A percentile compares a stretch with the other conserved stretches of the same genome.
These are phyloP conservation scores for Leptarthrus brevirostris DNA, from an alignment of 2,888 invertebrate species.

Conservation along the genomic window DNA sequence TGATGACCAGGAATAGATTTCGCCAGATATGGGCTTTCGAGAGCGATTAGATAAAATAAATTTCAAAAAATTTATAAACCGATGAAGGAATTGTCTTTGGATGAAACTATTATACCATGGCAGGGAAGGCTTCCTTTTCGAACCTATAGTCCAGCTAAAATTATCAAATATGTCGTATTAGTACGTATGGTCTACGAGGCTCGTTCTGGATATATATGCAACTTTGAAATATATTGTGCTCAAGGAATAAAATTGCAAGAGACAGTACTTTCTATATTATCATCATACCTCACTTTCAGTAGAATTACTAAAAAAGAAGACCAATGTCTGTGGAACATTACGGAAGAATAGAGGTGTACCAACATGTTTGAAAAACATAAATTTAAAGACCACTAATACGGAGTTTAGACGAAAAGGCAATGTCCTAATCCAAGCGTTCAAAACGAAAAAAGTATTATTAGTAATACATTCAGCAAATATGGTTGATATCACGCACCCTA, in stretches of 20 bases:
- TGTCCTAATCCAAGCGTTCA: background rate
- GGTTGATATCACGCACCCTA: background rate
- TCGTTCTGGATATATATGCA: conserved; percentile 13
- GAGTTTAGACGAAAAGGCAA: background rate
- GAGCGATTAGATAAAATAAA: conserved; percentile 4
- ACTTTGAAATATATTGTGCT: too few species aligned
- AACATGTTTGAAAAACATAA: too few species aligned
- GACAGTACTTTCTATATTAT: too few species aligned
- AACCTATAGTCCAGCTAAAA: background rate
- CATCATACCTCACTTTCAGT: too few species aligned
- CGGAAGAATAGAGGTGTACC: background rate
- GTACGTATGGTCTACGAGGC: conserved; percentile 3
- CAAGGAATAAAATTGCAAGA: background rate
- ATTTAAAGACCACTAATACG: too few species aligned
- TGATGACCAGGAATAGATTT: background rate
- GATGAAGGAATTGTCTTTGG: background rate
- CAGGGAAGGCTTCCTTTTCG: too few species aligned
- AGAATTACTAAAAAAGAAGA: background rate
- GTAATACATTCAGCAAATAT: background rate
- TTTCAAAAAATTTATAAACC: conserved; percentile 1
- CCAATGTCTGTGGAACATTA: conserved; percentile 2
- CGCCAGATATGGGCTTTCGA: conserved; percentile 3
- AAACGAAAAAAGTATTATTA: background rate
- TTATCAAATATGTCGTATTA: too few species aligned
- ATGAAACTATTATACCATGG: background rate